phyloP scores from a whole-genome alignment of 2,888 invertebrate genomes.

The Cremastinae sp. region DNA sequence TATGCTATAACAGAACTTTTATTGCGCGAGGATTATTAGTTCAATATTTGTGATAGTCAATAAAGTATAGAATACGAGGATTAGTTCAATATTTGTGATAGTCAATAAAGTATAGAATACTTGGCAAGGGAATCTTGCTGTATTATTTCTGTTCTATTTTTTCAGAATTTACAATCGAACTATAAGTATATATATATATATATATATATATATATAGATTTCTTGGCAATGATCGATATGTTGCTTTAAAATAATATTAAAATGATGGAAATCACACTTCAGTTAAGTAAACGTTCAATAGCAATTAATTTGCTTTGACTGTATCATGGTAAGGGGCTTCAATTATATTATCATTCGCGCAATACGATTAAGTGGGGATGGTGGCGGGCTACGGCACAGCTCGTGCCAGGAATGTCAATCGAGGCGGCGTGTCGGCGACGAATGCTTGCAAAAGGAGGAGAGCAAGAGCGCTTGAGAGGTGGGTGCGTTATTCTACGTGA shows the following conservation, averaged over 20 bases:
- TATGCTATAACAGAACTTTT: constrained; percentile 60
- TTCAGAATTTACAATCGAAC: too few species aligned
- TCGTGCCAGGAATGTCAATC: constrained; percentile 30
- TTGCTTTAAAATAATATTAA: background rate
- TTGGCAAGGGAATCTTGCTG: background rate
- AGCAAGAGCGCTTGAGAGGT: background rate
- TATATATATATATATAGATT: too few species aligned
- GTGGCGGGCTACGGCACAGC: constrained; percentile 16
- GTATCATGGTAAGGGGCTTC: constrained; percentile 26
- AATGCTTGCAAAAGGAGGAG: constrained; percentile 31
- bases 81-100: constrained; percentile 54
- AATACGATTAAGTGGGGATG: constrained; percentile 35
- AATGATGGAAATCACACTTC: background rate
- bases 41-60: constrained; percentile 49
- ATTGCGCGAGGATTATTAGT: constrained; percentile 52
- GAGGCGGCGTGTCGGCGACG: constrained; percentile 27
- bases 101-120: constrained; percentile 6
- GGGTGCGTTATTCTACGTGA: constrained; percentile 41
- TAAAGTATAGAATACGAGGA: constrained; percentile 11
- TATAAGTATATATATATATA: too few species aligned
- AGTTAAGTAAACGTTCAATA: constrained; percentile 15
- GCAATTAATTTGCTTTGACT: constrained; percentile 17
- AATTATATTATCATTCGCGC: constrained; percentile 47
- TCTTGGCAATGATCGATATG: too few species aligned
- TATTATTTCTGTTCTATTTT: background rate